Evolutionary conservation across 2,888 invertebrate species (phyloP).

Genomic region (Mylabris sibirica): DNA sequence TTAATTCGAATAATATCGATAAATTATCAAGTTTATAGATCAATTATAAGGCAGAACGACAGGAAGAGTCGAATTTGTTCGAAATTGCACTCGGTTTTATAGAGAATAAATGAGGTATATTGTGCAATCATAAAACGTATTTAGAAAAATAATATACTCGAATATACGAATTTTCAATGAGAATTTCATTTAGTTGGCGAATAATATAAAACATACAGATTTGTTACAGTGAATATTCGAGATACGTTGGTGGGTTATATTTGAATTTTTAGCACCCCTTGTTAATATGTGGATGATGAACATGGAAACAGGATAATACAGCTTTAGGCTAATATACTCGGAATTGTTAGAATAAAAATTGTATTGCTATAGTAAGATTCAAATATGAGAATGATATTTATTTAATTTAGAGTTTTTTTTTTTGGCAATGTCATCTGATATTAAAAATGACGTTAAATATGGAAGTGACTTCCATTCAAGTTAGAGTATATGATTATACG

Average conservation of each 20-base stretch:
- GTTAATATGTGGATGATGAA: constrained; percentile 11
- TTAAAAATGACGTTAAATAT: constrained; percentile 10
- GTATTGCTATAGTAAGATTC: constrained; percentile 10
- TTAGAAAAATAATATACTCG: background rate
- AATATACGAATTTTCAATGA: background rate
- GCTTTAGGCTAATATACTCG: constrained; percentile 4
- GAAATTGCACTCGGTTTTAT: background rate
- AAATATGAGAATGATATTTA: constrained; percentile 17
- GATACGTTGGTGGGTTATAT: constrained; percentile 2
- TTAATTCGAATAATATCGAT: no score
- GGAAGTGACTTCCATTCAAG: background rate
- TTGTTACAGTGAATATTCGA: background rate
- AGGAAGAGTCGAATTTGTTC: no score
- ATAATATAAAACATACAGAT: constrained; percentile 3
- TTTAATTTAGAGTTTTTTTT: constrained; percentile 6
- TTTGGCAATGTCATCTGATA: background rate
- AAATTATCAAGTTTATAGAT: no score
- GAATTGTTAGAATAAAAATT: constrained; percentile 7
- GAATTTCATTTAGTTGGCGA: background rate
- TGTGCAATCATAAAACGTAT: background rate
- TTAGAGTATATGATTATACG: constrained; percentile 20
- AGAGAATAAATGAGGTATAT: background rate
- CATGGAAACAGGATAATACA: background rate
- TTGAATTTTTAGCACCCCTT: constrained; percentile 12
- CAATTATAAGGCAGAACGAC: no score